Conservation (phyloP, 2,888 invertebrate genomes). For the Apamea anceps region DNA sequence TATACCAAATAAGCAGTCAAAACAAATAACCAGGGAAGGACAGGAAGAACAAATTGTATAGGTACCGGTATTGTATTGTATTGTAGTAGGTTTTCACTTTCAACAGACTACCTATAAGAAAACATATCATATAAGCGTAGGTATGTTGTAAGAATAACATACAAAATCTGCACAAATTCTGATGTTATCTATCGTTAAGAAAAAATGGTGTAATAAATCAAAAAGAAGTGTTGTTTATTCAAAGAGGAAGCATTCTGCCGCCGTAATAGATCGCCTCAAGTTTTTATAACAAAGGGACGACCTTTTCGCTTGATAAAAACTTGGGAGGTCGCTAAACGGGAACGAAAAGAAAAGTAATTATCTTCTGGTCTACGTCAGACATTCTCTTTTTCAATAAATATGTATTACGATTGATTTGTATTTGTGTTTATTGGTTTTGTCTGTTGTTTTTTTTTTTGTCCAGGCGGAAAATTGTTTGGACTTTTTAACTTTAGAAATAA, state of each 20-base stretch:
- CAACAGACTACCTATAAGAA: neutral
- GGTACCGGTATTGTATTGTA: too few species aligned
- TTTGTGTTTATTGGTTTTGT: conserved; percentile 7
- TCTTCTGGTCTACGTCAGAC: conserved; percentile 60
- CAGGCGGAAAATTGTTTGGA: neutral
- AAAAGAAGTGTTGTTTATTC: conserved; percentile 64
- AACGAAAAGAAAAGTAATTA: conserved; percentile 66
- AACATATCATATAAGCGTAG: neutral
- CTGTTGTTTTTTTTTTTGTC: neutral
- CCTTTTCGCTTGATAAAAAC: conserved; percentile 67
- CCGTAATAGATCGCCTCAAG: conserved; percentile 57
- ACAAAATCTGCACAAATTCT: conserved; percentile 33
- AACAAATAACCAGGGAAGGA: neutral
- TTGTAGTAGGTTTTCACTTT: neutral
- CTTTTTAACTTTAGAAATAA: neutral
- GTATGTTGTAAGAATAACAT: conserved; percentile 10
- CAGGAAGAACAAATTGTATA: neutral
- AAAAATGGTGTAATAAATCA: conserved; percentile 63
- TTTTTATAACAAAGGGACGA: conserved; percentile 63
- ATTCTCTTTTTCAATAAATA: conserved; percentile 49
- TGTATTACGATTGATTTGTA: conserved; percentile 45
- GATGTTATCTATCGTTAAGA: conserved; percentile 28
- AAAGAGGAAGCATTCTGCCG: conserved; percentile 48
- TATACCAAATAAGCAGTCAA: neutral
- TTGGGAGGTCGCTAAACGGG: conserved; percentile 60